Evolutionary conservation across 1,140 invertebrate species (phyloP).

Genomic region (Lepidurus arcticus): DNA sequence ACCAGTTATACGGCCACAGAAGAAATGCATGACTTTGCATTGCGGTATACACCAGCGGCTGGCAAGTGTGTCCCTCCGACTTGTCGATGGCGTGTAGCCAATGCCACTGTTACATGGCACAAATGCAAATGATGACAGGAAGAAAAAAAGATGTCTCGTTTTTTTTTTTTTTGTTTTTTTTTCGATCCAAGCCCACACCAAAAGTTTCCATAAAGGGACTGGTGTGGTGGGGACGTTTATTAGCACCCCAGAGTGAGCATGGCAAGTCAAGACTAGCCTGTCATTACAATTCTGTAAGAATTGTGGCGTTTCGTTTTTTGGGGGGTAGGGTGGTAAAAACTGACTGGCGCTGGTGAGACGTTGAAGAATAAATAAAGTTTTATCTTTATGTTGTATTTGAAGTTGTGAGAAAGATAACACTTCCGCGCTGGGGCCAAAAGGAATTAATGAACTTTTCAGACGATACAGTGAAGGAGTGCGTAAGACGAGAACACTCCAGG

Average conservation of each 20-base stretch:
- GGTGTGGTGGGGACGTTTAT: slow-evolving; percentile 5
- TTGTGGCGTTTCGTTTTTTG: background rate
- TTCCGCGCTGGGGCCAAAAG: no score
- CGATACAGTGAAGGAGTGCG: background rate
- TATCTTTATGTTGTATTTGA: slow-evolving; percentile 1
- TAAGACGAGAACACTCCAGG: background rate
- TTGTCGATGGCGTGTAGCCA: background rate
- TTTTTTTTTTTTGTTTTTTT: background rate
- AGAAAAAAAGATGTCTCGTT: background rate
- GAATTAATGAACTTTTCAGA: background rate
- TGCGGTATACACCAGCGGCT: background rate
- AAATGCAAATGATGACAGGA: slow-evolving; percentile 21
- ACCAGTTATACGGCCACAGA: background rate
- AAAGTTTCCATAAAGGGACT: background rate
- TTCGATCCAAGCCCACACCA: background rate
- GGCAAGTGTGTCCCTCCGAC: background rate
- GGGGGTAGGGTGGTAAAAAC: no score
- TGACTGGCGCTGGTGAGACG: background rate
- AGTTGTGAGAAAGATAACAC: background rate
- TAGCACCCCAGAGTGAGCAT: background rate
- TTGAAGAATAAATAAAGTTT: background rate
- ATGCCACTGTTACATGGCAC: slow-evolving; percentile 15
- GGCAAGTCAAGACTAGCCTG: background rate
- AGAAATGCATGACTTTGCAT: slow-evolving; percentile 19
- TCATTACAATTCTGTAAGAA: background rate